A percentile compares a stretch with the other conserved stretches of the same genome.
Evolutionary conservation across 2,797 vertebrate species (phyloP).

Genomic region (Hypotaenidia philippensis): DNA sequence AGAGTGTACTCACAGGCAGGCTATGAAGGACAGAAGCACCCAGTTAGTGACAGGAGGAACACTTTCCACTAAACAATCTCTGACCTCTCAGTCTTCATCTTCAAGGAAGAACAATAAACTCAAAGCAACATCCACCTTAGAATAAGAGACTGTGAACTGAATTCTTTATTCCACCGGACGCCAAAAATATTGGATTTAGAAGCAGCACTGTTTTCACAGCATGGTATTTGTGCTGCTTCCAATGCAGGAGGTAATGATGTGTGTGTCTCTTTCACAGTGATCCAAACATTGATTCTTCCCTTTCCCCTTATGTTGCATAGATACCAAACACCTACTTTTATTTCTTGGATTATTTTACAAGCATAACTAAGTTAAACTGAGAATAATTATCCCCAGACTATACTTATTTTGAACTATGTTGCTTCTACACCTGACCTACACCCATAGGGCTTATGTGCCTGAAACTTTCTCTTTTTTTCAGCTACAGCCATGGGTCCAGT

Average conservation of each 20-base stretch:
- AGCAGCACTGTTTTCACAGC: background rate
- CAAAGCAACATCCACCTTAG: background rate
- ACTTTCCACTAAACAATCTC: background rate
- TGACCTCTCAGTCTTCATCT: background rate
- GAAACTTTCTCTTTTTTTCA: background rate
- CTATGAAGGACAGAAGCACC: background rate
- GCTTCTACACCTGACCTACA: background rate
- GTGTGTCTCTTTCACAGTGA: background rate
- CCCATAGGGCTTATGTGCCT: background rate
- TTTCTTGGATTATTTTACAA: background rate
- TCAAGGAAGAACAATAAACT: background rate
- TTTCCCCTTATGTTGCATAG: background rate
- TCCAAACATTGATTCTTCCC: background rate
- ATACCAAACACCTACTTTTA: background rate
- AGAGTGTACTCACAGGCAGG: background rate
- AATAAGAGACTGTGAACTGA: background rate
- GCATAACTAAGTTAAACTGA: background rate
- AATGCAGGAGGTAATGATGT: background rate
- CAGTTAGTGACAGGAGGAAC: background rate
- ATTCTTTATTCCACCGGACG: background rate
- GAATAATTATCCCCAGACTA: background rate
- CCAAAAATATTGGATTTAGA: background rate
- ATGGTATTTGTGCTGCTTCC: background rate
- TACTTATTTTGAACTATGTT: background rate
- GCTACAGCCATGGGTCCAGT: background rate